Evolutionary conservation across 2,113 vertebrate species (phyloP).

Genomic region (Vireo altiloquus): DNA sequence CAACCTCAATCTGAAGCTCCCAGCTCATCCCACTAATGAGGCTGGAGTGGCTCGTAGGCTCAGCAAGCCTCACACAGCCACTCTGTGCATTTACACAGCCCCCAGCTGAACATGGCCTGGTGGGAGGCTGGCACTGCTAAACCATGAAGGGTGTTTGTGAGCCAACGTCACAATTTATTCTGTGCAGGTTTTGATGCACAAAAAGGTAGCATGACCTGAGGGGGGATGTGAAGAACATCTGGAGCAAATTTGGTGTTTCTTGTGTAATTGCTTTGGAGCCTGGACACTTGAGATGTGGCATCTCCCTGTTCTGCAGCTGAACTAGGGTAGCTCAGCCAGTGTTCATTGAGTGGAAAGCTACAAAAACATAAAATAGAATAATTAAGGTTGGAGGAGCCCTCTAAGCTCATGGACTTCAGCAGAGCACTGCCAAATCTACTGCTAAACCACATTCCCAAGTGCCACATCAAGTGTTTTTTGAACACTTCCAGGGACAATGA

Average conservation of each 20-base stretch:
- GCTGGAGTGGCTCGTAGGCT: neutral
- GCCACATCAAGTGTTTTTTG: neutral
- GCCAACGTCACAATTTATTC: rapidly evolving
- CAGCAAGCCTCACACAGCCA: neutral
- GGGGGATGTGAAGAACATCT: neutral
- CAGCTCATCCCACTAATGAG: neutral
- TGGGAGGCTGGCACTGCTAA: neutral
- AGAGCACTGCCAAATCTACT: neutral
- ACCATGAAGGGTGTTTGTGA: neutral
- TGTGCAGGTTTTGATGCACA: neutral
- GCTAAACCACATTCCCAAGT: neutral
- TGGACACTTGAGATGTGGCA: neutral
- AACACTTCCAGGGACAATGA: neutral
- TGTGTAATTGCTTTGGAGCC: neutral
- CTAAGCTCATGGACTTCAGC: neutral
- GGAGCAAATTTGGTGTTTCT: neutral
- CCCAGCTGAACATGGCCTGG: neutral
- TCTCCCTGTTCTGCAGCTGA: neutral
- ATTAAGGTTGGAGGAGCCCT: neutral
- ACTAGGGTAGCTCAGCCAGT: neutral
- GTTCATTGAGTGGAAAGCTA: neutral
- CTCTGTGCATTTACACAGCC: rapidly evolving
- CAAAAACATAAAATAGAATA: neutral
- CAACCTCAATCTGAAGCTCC: neutral
- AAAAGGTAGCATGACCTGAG: neutral